Evolutionary conservation across 2,888 invertebrate species (phyloP).

Genomic region (Drosophila cognata): DNA sequence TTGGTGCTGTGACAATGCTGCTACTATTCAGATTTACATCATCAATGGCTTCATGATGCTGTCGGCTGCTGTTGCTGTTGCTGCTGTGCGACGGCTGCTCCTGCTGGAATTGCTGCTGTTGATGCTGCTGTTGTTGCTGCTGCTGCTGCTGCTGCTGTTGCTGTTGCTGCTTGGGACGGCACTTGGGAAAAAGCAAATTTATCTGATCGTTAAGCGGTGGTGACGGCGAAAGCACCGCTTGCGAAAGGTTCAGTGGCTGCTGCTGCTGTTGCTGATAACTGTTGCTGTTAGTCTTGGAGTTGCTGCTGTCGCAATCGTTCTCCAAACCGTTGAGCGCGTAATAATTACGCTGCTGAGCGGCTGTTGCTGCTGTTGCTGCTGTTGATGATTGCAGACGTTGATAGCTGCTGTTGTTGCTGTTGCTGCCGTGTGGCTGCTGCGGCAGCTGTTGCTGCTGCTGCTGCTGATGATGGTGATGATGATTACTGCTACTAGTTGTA

Average conservation of each 20-base stretch:
- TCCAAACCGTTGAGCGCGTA: constrained; percentile 59
- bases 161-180: constrained; percentile 88
- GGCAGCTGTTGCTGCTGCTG: constrained; percentile 54
- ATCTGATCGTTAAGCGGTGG: constrained; percentile 89
- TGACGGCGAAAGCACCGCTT: constrained; percentile 85
- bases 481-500: constrained; percentile 83
- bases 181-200: constrained; percentile 94
- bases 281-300: constrained; percentile 40
- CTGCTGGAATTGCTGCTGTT: constrained; percentile 48
- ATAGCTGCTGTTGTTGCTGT: constrained; percentile 36
- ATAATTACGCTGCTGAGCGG: constrained; percentile 45
- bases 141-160: constrained; percentile 37
- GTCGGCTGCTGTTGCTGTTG: constrained; percentile 49
- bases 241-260: constrained; percentile 70
- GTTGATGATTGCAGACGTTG: constrained; percentile 47
- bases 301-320: constrained; percentile 52
- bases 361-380: constrained; percentile 27
- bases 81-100: constrained; percentile 29
- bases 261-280: constrained; percentile 54
- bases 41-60: constrained; percentile 47
- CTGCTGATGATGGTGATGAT: constrained; percentile 73
- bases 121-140: constrained; percentile 40
- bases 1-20: constrained; percentile 34
- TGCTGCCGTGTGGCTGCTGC: constrained; percentile 47
- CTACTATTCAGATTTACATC: constrained; percentile 57